These are phyloP conservation scores for Muscicapa striata DNA, from an alignment of 2,797 vertebrate species.

Conservation along the genomic window DNA sequence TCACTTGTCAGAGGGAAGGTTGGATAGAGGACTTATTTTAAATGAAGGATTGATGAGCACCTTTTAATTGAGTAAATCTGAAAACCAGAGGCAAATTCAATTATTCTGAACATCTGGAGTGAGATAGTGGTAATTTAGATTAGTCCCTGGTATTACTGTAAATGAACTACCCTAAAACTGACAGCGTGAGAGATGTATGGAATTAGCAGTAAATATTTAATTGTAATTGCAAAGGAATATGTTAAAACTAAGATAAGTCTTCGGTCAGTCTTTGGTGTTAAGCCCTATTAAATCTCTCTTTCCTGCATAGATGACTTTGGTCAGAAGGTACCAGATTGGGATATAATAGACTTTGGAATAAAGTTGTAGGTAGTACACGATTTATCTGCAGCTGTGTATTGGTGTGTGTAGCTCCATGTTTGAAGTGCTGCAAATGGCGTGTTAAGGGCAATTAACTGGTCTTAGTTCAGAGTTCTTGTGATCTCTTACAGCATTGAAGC, in stretches of 20 bases:
- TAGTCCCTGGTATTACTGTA: neutral
- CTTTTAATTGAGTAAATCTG: neutral
- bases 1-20: neutral
- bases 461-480: neutral
- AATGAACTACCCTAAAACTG: neutral
- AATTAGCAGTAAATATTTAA: slow-evolving; percentile 46
- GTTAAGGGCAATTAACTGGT: neutral
- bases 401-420: neutral
- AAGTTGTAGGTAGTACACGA: neutral
- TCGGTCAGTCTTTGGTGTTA: neutral
- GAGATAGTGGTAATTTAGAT: neutral
- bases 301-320: neutral
- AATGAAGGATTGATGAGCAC: neutral
- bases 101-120: neutral
- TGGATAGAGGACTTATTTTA: neutral
- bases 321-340: neutral
- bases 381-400: neutral
- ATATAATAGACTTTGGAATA: neutral
- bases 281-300: neutral
- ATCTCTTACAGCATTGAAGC: neutral
- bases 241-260: neutral
- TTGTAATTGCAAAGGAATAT: neutral
- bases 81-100: neutral
- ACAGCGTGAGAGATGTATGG: neutral
- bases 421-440: neutral